These are phyloP conservation scores for Scaptomyza parva DNA, from an alignment of 2,888 invertebrate species.

Conservation along the genomic window DNA sequence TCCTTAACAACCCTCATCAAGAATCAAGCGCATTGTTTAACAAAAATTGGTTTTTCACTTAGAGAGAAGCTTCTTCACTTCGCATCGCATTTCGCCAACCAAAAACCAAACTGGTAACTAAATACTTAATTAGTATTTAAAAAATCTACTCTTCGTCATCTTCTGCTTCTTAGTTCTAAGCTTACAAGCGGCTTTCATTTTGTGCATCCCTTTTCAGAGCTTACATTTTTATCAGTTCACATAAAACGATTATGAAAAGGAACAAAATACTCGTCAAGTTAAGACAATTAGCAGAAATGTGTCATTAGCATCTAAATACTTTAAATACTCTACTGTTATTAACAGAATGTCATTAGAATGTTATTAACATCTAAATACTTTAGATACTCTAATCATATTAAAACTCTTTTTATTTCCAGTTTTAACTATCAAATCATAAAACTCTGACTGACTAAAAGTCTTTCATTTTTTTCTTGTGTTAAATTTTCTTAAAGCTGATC, in stretches of 20 bases:
- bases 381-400: no score
- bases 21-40: constrained; percentile 60
- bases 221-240: neutral
- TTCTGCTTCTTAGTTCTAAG: constrained; percentile 24
- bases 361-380: neutral
- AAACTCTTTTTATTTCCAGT: neutral
- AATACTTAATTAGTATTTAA: constrained; percentile 75
- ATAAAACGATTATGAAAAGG: neutral
- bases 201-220: constrained; percentile 43
- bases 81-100: constrained; percentile 43
- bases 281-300: neutral
- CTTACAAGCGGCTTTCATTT: constrained; percentile 58
- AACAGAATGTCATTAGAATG: no score
- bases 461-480: no score
- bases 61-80: constrained; percentile 8
- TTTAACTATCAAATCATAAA: neutral
- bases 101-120: constrained; percentile 65
- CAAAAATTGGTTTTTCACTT: constrained; percentile 73
- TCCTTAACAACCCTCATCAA: constrained; percentile 15
- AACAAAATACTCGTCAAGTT: no score
- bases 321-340: no score
- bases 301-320: neutral
- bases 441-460: neutral
- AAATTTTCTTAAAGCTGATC: constrained; percentile 50
- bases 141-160: constrained; percentile 23